Evolutionary conservation across 2,113 vertebrate genomes (phyloP), one percentile per base, ranked within the genome.

Genomic region (Malurus alboscapulatus): DNA sequence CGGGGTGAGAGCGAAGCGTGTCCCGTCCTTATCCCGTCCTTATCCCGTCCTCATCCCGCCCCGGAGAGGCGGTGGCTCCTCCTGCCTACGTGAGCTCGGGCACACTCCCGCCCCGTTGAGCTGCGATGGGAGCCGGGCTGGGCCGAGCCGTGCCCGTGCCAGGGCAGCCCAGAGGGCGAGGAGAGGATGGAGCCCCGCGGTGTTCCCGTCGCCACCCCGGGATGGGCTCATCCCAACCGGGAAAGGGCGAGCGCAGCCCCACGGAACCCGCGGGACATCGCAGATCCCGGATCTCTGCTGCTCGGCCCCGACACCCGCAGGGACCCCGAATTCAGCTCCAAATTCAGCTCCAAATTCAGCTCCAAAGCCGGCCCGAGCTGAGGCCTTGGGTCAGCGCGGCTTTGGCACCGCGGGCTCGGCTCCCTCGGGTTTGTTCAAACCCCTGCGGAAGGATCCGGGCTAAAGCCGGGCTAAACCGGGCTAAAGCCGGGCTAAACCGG

Each of bases 401-500:
- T 44, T 59, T 44, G 59, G 76, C 65, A 26, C 16, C 21, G 16
- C 1, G 32, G 1, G 21, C 18, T 2, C 10, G 3, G 22, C 82
- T 87, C 30, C 16, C 50, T 14, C 0, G 30, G 71, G 30, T 79
- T 85, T 24, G 40, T 51, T 17, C n/a, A 14, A 30, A 44, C 21
- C 53, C 32, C 54, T 38, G 7, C 7, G 66, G 63, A 29, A 53
- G 9, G 67, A 19, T 1, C 1, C 1, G 5, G 45, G 77, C 2
- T 7, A 1, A 12, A 5, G 1, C 3, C 1, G 0, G n/a, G 73
- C 84, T 2, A 34, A 34, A 7, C 1, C 1, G 5, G 45, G 77
- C 2, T 7, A 1, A 12, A 5, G 1, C 3, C 1, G 0, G n/a
- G 73, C 84, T 2, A 34, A 34, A 7, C 1, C 1, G 5, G 45